Conservation (phyloP, 1,140 invertebrate genomes). For the Heliconius melpomene region DNA sequence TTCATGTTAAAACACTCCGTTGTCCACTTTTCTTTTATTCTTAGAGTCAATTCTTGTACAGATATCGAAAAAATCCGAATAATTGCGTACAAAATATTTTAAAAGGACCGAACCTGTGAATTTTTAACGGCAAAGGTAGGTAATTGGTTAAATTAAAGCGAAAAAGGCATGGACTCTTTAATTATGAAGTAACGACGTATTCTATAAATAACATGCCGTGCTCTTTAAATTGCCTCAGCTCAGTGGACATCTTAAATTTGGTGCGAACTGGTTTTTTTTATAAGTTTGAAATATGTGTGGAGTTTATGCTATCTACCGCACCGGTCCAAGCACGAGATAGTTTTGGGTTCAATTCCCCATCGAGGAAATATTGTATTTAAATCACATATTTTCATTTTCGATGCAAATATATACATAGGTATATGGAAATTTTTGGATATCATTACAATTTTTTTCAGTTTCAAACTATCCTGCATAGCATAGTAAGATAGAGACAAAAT, state of each 20-base stretch:
- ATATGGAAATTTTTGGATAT: no score
- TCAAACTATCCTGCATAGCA: no score
- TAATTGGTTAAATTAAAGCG: constrained; percentile 15
- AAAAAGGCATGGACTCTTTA: constrained; percentile 14
- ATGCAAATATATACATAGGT: no score
- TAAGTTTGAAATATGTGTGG: background rate
- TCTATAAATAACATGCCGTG: background rate
- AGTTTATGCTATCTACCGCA: no score
- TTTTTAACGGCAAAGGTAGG: background rate
- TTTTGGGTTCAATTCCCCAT: background rate
- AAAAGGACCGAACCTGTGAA: background rate
- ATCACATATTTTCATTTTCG: no score
- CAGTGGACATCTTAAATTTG: background rate
- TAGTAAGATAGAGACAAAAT: no score
- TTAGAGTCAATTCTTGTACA: background rate
- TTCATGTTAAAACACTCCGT: background rate
- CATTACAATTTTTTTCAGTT: no score
- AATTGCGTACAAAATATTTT: background rate
- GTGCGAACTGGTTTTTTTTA: background rate
- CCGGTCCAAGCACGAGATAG: background rate
- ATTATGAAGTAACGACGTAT: constrained; percentile 14
- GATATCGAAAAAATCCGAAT: background rate
- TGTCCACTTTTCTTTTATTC: background rate
- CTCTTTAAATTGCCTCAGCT: background rate
- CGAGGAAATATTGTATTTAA: no score